Evolutionary conservation across 2,113 vertebrate species (phyloP), one percentile per base, ranked within the genome.

Genomic region (Megalops atlanticus): DNA sequence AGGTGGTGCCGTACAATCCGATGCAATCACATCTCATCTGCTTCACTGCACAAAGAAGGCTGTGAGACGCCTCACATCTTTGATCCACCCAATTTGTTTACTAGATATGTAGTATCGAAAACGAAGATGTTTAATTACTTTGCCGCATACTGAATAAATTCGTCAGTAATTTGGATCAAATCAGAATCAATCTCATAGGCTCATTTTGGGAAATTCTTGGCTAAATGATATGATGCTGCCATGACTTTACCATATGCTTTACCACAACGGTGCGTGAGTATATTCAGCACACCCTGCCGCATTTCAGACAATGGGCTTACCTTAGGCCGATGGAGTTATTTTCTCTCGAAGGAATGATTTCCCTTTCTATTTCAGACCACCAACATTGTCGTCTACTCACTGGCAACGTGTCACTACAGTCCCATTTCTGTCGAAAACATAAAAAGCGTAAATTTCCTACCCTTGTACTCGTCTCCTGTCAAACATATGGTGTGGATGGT

Each of bases 331-430:
- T 54, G 82, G 81, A 84, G 84, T 87, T 84, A 73, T 33, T 41
- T 41, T 81, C 36, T 36, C 80, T 74, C 41, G 84, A 84, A 76
- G 80, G 72, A 77, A 83, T 78, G 72, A 75, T 82, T 81, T 64
- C 80, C 81, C 82, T 85, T 79, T 89, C 89, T 88, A 77, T 64
- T 88, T 90, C 83, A 84, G 31, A 90, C 83, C 91, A 89, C 90
- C 72, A 76, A 31, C 73, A 75, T 43, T 81, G 70, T 75, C 73
- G 49, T 21, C 36, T 43, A 58, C 52, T 38, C 73, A 45, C 64
- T n/a, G 49, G 72, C 38, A 76, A 36, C 36, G 52, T 40, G 49
- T 54, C 80, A 35, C 72, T 80, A 54, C 27, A 36, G 38, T 18
- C 71, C 52, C 52, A 81, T 76, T 75, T 68, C 80, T 75, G 80